Percentiles rank a stretch among this genome's conserved stretches.
phyloP scores from a whole-genome alignment of 2,888 invertebrate species.

The Harpagoxenus sublaevis region DNA sequence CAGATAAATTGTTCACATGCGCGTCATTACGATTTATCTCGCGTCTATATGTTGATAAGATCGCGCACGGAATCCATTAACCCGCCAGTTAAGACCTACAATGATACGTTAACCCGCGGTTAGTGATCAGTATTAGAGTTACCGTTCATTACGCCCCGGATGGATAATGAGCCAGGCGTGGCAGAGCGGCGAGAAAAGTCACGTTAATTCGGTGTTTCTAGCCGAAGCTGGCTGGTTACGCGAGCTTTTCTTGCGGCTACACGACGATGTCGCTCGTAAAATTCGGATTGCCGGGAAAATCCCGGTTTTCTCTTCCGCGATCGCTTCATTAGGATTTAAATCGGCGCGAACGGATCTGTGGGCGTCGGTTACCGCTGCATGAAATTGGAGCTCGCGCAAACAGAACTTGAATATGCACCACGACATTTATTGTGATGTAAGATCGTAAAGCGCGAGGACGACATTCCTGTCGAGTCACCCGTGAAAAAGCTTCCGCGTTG shows the following conservation, averaged over 20 bases:
- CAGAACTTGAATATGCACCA: conserved; percentile 10
- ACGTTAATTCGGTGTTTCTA: conserved; percentile 23
- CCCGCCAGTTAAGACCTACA: conserved; percentile 13
- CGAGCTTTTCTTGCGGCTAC: conserved; percentile 24
- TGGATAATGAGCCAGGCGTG: conserved; percentile 27
- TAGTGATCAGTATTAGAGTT: conserved; percentile 11
- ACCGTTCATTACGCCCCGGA: conserved; percentile 11
- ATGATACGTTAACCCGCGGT: conserved; percentile 12
- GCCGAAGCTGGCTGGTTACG: not conserved
- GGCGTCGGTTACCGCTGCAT: conserved; percentile 30
- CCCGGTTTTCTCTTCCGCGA: not conserved
- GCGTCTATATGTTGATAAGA: not conserved
- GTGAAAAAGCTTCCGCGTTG: conserved; percentile 53
- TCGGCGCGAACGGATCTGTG: conserved; percentile 14
- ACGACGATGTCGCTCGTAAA: not conserved
- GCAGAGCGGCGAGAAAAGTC: conserved; percentile 23
- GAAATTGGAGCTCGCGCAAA: conserved; percentile 12
- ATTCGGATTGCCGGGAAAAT: conserved; percentile 1
- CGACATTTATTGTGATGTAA: conserved; percentile 27
- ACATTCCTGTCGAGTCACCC: conserved; percentile 53
- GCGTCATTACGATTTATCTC: not conserved
- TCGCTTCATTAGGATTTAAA: conserved; percentile 36
- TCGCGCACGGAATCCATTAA: not conserved
- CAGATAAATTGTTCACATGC: conserved; percentile 4
- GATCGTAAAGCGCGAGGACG: conserved; percentile 43